A percentile compares a stretch with the other conserved stretches of the same genome.
phyloP scores from a whole-genome alignment of 2,888 invertebrate species.

The Drosophila greeni region DNA sequence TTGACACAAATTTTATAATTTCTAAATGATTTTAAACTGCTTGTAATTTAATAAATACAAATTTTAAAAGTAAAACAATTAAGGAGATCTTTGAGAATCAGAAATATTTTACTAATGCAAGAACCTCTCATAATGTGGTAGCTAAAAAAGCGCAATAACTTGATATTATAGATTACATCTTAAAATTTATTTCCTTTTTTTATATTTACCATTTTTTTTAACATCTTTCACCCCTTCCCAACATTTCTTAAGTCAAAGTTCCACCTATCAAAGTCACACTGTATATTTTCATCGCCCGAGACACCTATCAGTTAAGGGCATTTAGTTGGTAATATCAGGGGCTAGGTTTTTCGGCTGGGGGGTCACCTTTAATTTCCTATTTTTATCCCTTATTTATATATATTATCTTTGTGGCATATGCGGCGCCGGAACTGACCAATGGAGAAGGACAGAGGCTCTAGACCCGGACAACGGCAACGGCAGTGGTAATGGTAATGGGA shows the following conservation, averaged over 20 bases:
- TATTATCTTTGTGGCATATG: constrained; percentile 59
- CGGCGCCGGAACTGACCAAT: constrained; percentile 62
- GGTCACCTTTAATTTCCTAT: constrained; percentile 24
- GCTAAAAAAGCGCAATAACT: neutral
- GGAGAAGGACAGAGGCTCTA: constrained; percentile 4
- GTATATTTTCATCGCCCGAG: constrained; percentile 4
- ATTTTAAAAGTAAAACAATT: too few relatives aligned
- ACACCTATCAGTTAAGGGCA: constrained; percentile 32
- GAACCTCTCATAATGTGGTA: too few relatives aligned
- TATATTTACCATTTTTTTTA: too few relatives aligned
- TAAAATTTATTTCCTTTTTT: too few relatives aligned
- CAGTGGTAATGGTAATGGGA: neutral
- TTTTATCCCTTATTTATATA: constrained; percentile 28
- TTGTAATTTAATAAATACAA: too few relatives aligned
- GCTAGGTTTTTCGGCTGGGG: neutral
- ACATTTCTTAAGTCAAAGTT: neutral
- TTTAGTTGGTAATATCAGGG: constrained; percentile 30
- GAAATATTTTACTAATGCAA: neutral
- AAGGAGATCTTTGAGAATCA: neutral
- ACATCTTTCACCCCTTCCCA: too few relatives aligned
- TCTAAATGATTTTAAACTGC: too few relatives aligned
- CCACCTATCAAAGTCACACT: neutral
- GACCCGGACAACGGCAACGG: neutral
- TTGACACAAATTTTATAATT: too few relatives aligned
- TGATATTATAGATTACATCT: neutral